phyloP scores from a whole-genome alignment of 2,797 vertebrate species.

The Galagoides demidoff region DNA sequence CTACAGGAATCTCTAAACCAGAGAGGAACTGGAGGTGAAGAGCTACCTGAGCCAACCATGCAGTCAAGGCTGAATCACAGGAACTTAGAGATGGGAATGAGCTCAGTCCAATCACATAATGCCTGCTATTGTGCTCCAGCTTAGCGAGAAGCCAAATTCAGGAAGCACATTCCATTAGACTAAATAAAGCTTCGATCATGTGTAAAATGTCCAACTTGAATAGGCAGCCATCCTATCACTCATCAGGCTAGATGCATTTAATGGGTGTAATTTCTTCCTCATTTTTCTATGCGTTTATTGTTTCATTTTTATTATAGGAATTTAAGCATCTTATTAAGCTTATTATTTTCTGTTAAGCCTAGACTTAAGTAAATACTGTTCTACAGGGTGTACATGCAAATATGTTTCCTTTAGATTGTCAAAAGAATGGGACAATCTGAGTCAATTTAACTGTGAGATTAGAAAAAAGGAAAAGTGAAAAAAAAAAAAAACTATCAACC shows the following conservation, averaged over 20 bases:
- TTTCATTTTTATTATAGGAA: constrained; percentile 90
- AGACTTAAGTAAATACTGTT: constrained; percentile 85
- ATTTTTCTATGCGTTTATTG: constrained; percentile 91
- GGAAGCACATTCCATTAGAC: constrained; percentile 96
- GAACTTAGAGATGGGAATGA: constrained; percentile 92
- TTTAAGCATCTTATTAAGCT: constrained; percentile 87
- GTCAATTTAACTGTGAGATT: constrained; percentile 73
- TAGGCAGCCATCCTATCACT: constrained; percentile 94
- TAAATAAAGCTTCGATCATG: constrained; percentile 97
- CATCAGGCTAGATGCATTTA: constrained; percentile 91
- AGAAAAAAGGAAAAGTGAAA: constrained; percentile 76
- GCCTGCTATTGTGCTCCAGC: constrained; percentile 93
- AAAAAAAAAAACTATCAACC: background rate
- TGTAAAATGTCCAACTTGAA: constrained; percentile 97
- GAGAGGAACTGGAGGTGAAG: background rate
- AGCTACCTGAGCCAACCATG: constrained; percentile 70
- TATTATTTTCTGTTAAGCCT: constrained; percentile 85
- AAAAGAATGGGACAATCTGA: constrained; percentile 77
- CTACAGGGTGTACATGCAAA: constrained; percentile 86
- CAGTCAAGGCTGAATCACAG: constrained; percentile 87
- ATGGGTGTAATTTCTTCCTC: constrained; percentile 95
- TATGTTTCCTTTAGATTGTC: constrained; percentile 89
- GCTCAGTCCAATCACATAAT: constrained; percentile 94
- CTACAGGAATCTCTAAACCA: constrained; percentile 17
- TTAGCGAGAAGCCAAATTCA: constrained; percentile 94